Conservation (phyloP, 2,888 invertebrate genomes). For the Eristalis pertinax region DNA sequence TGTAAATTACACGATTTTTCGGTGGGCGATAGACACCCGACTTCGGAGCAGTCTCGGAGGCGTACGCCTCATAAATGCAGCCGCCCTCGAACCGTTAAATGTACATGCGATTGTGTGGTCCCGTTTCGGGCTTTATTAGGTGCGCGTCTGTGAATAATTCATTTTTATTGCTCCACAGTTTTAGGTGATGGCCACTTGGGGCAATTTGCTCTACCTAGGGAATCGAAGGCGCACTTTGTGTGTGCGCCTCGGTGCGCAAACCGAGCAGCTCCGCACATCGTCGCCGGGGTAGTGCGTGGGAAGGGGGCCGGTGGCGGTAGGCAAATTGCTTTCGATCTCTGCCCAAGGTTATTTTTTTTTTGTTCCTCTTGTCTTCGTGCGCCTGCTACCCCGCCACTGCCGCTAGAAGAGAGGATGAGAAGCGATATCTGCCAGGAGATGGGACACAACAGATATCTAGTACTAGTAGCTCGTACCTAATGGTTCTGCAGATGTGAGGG, state of each 20-base stretch:
- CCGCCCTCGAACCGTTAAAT: neutral
- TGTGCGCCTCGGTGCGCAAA: neutral
- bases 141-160: slow-evolving; percentile 66
- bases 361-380: neutral
- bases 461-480: slow-evolving; percentile 15
- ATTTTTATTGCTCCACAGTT: slow-evolving; percentile 58
- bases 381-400: neutral
- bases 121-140: slow-evolving; percentile 57
- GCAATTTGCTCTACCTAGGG: slow-evolving; percentile 62
- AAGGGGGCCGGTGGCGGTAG: slow-evolving; percentile 2
- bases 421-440: neutral
- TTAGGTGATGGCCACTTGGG: slow-evolving; percentile 68
- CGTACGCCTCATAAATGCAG: neutral
- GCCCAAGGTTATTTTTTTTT: slow-evolving; percentile 32
- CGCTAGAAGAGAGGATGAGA: neutral
- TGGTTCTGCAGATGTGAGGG: neutral
- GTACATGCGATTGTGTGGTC: slow-evolving; percentile 14
- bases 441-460: slow-evolving; percentile 5
- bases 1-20: slow-evolving; percentile 63
- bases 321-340: slow-evolving; percentile 50
- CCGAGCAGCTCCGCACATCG: neutral
- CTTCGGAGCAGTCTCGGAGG: neutral
- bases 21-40: neutral
- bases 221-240: slow-evolving; percentile 28
- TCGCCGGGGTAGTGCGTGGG: neutral